Evolutionary conservation across 2,113 vertebrate species (phyloP).

Genomic region (Cygnus buccinator): DNA sequence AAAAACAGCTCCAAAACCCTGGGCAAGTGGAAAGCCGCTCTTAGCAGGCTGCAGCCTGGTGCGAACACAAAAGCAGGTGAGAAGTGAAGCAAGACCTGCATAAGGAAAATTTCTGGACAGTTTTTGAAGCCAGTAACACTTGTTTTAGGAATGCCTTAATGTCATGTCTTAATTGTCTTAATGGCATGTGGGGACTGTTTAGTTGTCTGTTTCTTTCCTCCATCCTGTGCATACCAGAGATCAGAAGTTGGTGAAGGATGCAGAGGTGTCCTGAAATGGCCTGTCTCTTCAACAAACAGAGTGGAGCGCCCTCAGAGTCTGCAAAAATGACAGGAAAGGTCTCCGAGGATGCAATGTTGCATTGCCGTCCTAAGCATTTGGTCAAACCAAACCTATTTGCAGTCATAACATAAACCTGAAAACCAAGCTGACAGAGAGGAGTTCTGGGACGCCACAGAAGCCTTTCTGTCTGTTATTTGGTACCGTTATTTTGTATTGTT

Average conservation of each 20-base stretch:
- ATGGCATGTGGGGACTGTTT: neutral
- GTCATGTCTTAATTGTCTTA: neutral
- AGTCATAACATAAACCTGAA: neutral
- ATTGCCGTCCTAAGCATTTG: neutral
- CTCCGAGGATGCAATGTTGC: rapidly evolving
- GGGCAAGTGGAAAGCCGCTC: constrained; percentile 25
- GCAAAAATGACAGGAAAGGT: neutral
- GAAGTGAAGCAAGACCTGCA: neutral
- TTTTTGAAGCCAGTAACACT: neutral
- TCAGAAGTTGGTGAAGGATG: neutral
- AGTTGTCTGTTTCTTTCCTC: neutral
- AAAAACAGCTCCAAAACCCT: constrained; percentile 44
- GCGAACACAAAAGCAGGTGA: neutral
- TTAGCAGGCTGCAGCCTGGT: neutral
- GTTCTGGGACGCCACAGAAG: neutral
- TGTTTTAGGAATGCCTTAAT: neutral
- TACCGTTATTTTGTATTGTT: neutral
- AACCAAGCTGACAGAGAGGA: neutral
- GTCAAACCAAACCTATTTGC: neutral
- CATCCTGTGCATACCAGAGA: neutral
- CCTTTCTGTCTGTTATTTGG: neutral
- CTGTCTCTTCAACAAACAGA: neutral
- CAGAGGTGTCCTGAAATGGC: neutral
- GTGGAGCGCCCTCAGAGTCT: neutral
- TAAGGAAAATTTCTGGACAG: neutral